Conservation (phyloP, 2,888 invertebrate species). For the Matsumyia berberina region DNA sequence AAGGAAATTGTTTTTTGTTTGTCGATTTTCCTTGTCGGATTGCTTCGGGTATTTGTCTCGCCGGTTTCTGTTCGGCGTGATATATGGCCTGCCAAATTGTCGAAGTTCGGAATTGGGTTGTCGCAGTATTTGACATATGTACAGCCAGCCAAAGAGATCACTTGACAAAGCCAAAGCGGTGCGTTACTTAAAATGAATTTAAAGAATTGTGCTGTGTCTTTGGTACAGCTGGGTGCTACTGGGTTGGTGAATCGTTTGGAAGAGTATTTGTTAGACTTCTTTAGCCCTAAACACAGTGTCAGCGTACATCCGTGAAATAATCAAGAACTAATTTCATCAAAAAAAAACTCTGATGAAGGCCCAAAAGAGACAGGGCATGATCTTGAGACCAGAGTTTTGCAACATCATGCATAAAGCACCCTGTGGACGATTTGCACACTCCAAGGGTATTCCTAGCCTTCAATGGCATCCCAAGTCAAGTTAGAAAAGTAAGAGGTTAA, state of each 20-base stretch:
- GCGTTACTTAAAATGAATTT: not conserved
- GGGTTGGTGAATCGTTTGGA: not conserved
- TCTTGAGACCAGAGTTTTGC: too few relatives aligned
- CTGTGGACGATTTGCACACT: too few relatives aligned
- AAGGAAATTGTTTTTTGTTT: slow-evolving; percentile 42
- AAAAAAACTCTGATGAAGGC: too few relatives aligned
- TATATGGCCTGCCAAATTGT: slow-evolving; percentile 75
- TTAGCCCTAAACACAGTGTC: too few relatives aligned
- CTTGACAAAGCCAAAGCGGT: slow-evolving; percentile 17
- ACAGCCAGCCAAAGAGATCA: not conserved
- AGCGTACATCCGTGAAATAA: too few relatives aligned
- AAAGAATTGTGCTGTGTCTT: not conserved
- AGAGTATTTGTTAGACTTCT: too few relatives aligned
- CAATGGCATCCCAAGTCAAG: too few relatives aligned
- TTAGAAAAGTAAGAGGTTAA: too few relatives aligned
- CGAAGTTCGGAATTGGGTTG: slow-evolving; percentile 68
- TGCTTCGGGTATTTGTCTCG: slow-evolving; percentile 46
- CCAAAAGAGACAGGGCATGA: too few relatives aligned
- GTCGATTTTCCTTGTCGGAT: slow-evolving; percentile 6
- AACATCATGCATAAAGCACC: too few relatives aligned
- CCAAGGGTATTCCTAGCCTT: too few relatives aligned
- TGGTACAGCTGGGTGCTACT: not conserved
- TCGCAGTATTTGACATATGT: slow-evolving; percentile 39
- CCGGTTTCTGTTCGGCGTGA: slow-evolving; percentile 48
- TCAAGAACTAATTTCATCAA: too few relatives aligned